These are phyloP conservation scores for Cataglyphis hispanica DNA, from an alignment of 1,140 invertebrate genomes.

Conservation along the genomic window DNA sequence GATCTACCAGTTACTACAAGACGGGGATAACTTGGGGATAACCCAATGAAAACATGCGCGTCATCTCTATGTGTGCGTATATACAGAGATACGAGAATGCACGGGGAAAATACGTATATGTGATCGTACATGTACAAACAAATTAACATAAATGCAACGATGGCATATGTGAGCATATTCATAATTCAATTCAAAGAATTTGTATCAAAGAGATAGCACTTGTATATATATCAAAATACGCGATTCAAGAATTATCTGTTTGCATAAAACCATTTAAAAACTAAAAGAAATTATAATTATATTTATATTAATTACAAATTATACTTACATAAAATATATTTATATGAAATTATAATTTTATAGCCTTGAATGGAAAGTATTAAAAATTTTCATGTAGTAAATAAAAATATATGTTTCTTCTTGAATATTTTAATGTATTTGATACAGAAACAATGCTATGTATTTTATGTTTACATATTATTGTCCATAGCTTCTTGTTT, in stretches of 20 bases:
- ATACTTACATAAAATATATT: too few species aligned
- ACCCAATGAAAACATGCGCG: slow-evolving; percentile 39
- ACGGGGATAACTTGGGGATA: slow-evolving; percentile 72
- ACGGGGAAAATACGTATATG: slow-evolving; percentile 15
- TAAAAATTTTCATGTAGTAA: neutral
- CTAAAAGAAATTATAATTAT: neutral
- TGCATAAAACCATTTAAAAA: neutral
- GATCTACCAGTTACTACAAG: neutral
- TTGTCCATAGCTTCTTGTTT: slow-evolving; percentile 37
- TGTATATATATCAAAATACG: neutral
- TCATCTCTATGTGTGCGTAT: neutral
- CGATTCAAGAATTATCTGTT: neutral
- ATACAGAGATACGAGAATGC: neutral
- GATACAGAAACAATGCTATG: neutral
- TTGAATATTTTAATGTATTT: slow-evolving; percentile 36
- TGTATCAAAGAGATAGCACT: neutral
- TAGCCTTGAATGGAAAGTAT: too few species aligned
- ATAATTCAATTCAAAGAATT: slow-evolving; percentile 4
- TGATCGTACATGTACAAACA: neutral
- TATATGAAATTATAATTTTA: neutral
- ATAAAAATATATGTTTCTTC: neutral
- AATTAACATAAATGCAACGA: neutral
- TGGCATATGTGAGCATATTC: neutral
- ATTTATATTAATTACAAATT: neutral
- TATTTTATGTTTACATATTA: slow-evolving; percentile 6